Evolutionary conservation across 2,888 invertebrate genomes (phyloP).

Genomic region (Gastracanthus pulcherrimus): DNA sequence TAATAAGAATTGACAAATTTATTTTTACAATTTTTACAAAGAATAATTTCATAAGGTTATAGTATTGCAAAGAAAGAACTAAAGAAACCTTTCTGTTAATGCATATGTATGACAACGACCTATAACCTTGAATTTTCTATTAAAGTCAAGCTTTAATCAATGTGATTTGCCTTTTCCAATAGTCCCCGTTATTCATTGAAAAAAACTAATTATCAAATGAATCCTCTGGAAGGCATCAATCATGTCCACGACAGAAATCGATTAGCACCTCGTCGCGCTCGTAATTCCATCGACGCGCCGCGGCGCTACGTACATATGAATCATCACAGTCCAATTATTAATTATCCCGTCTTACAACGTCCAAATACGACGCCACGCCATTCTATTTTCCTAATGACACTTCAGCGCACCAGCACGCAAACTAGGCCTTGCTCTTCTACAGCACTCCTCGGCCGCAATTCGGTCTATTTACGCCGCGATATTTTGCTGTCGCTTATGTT

Average conservation of each 20-base stretch:
- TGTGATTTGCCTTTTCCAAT: neutral
- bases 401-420: neutral
- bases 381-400: constrained; percentile 36
- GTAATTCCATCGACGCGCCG: neutral
- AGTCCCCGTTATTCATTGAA: neutral
- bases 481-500: constrained; percentile 30
- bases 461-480: constrained; percentile 19
- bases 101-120: neutral
- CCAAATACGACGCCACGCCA: neutral
- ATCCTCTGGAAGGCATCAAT: neutral
- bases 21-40: too few relatives aligned
- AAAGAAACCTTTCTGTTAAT: neutral
- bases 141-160: neutral
- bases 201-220: constrained; percentile 20
- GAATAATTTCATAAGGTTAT: too few relatives aligned
- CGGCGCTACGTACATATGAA: neutral
- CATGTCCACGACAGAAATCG: constrained; percentile 25
- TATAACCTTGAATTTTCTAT: neutral
- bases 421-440: neutral
- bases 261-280: constrained; percentile 12
- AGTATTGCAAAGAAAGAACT: too few relatives aligned
- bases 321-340: constrained; percentile 34
- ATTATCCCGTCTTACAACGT: constrained; percentile 18
- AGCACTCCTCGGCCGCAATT: neutral
- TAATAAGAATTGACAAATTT: too few relatives aligned